A percentile compares a stretch with the other conserved stretches of the same genome.
These are phyloP conservation scores for Subacronicta megacephala DNA, from an alignment of 2,888 invertebrate species.

Conservation along the genomic window DNA sequence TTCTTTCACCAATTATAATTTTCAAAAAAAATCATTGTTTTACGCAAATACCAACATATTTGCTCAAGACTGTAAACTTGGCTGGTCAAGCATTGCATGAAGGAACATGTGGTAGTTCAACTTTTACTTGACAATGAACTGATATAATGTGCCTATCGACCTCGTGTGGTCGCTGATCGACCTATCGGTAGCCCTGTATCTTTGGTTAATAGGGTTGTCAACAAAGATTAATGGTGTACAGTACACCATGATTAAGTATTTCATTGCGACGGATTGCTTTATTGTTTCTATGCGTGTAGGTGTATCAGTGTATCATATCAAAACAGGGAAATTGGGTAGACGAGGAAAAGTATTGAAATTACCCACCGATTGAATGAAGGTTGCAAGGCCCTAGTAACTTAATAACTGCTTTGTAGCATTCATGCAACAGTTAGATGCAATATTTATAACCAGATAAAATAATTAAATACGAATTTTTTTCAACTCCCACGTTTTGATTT, in stretches of 20 bases:
- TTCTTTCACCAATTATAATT: conserved; percentile 2
- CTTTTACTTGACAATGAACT: conserved; percentile 82
- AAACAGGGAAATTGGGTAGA: too few relatives aligned
- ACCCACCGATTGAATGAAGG: background rate
- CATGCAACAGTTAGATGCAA: too few relatives aligned
- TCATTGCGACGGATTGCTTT: background rate
- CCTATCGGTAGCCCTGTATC: conserved; percentile 45
- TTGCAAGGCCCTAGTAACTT: too few relatives aligned
- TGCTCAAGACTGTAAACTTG: conserved; percentile 28
- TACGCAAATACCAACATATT: conserved; percentile 5
- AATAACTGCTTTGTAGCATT: too few relatives aligned
- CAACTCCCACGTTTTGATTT: background rate
- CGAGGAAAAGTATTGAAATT: background rate
- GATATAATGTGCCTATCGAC: conserved; percentile 56
- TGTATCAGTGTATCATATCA: too few relatives aligned
- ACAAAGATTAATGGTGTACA: conserved; percentile 9
- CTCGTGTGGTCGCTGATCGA: conserved; percentile 61
- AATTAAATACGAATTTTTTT: background rate
- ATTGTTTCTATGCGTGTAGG: too few relatives aligned
- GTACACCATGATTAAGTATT: background rate
- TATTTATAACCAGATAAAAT: too few relatives aligned
- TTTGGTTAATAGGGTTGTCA: conserved; percentile 39
- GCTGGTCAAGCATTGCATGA: conserved; percentile 51
- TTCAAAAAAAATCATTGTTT: conserved; percentile 1
- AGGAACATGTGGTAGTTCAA: conserved; percentile 50